A percentile compares a stretch with the other conserved stretches of the same genome.
These are phyloP conservation scores for Nyctibius bracteatus DNA, from an alignment of 2,113 vertebrate genomes.

Conservation along the genomic window DNA sequence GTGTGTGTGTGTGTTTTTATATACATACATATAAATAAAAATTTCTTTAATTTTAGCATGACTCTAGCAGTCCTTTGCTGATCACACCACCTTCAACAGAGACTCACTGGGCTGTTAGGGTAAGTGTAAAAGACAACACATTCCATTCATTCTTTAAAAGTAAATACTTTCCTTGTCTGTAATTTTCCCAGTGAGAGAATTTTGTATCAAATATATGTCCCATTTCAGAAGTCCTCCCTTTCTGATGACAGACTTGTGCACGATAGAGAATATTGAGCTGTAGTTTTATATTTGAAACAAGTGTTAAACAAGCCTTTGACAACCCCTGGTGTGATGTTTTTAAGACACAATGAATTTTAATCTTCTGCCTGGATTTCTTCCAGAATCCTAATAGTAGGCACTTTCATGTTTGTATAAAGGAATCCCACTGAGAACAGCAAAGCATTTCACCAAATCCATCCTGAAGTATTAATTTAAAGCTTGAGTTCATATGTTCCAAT, in stretches of 20 bases:
- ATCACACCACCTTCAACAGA: conserved; percentile 71
- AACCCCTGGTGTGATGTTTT: background rate
- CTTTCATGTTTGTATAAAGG: background rate
- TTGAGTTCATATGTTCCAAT: background rate
- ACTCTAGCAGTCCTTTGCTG: conserved; percentile 88
- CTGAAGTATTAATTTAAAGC: background rate
- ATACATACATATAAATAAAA: background rate
- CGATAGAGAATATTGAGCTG: background rate
- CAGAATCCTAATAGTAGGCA: background rate
- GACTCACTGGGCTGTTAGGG: conserved; percentile 92
- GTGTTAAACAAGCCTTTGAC: background rate
- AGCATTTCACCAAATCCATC: background rate
- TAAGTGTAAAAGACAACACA: conserved; percentile 67
- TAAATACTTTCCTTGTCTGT: background rate
- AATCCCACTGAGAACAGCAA: background rate
- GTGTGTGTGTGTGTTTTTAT: background rate
- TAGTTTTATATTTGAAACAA: background rate
- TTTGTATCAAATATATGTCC: background rate
- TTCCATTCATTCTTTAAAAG: conserved; percentile 1
- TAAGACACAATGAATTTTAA: conserved; percentile 6
- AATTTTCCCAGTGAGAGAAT: background rate
- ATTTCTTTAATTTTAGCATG: conserved; percentile 78
- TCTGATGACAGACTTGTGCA: background rate
- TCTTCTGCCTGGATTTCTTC: conserved; percentile 31
- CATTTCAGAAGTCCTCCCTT: background rate